Evolutionary conservation across 2,797 vertebrate species (phyloP).

Genomic region (Synanceia verrucosa): DNA sequence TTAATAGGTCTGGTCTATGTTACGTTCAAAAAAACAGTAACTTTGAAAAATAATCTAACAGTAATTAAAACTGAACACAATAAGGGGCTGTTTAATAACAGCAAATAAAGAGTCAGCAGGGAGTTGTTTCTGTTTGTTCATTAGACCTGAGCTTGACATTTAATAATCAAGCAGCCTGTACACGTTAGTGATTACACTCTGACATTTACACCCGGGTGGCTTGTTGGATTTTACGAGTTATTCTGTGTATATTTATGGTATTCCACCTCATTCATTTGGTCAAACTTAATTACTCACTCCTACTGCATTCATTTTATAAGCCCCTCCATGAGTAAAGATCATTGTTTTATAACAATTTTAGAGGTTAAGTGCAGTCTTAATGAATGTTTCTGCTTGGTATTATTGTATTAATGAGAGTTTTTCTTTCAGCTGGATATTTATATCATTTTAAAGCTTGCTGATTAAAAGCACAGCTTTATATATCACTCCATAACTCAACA

Average conservation of each 20-base stretch:
- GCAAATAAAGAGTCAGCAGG: background rate
- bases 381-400: background rate
- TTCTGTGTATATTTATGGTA: slow-evolving; percentile 9
- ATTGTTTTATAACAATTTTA: background rate
- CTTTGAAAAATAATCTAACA: background rate
- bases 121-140: slow-evolving; percentile 12
- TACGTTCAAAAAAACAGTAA: background rate
- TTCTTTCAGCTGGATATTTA: background rate
- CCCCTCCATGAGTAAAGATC: background rate
- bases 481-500: background rate
- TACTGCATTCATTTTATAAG: background rate
- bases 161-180: background rate
- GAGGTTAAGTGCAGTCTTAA: background rate
- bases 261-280: background rate
- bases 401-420: background rate
- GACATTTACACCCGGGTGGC: slow-evolving; percentile 18
- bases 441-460: background rate
- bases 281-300: slow-evolving; percentile 3
- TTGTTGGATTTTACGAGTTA: background rate
- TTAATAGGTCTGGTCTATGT: background rate
- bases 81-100: background rate
- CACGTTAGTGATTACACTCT: slow-evolving; percentile 4
- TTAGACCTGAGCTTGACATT: slow-evolving; percentile 31
- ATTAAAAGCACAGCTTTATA: slow-evolving; percentile 4
- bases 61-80: background rate